Evolutionary conservation across 2,113 vertebrate species (phyloP), one percentile per base, ranked within the genome.

Genomic region (Psilopsiagon aymara): DNA sequence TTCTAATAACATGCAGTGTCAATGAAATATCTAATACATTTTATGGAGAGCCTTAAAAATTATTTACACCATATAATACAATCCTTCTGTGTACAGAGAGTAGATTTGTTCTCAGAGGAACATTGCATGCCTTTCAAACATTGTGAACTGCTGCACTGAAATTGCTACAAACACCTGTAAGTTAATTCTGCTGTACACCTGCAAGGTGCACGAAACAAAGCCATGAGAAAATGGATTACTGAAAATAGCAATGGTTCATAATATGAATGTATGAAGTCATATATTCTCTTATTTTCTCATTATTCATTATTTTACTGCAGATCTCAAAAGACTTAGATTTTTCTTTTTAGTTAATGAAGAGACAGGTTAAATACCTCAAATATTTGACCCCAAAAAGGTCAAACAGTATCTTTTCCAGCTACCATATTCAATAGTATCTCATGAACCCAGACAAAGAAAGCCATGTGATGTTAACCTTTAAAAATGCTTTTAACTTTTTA

Each of bases 31-130:
- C 69, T 49, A 51, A 74, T 23, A 37, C 1, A 0, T 69, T 88
- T 93, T 88, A 93, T 16, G 19, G 52, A 78, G n/a, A 79, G 63
- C 19, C 64, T 91, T 91, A 90, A 75, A 84, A 92, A 49, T 51
- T 88, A 69, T 92, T 95, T 82, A 86, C 10, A 52, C 15, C 6
- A 33, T 14, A 39, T 11, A 76, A 71, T 35, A 47, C 15, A 86
- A 59, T 55, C 29, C 33, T 55, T 39, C 73, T 90, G 53, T 0
- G 19, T 64, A 75, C 6, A 79, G 60, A 96, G 75, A 60, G 52
- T 25, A 86, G 63, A 88, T 70, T 55, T 73, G 20, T 60, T 82
- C 35, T 27, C 11, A 1, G 43, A 92, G 35, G 33, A 82, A 33
- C 70, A 80, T 23, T 19, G 71, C 9, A 29, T 0, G 2, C 10